Percentiles rank a stretch among this genome's conserved stretches.
phyloP scores from a whole-genome alignment of 2,113 vertebrate species.

The Cynopterus brachyotis region DNA sequence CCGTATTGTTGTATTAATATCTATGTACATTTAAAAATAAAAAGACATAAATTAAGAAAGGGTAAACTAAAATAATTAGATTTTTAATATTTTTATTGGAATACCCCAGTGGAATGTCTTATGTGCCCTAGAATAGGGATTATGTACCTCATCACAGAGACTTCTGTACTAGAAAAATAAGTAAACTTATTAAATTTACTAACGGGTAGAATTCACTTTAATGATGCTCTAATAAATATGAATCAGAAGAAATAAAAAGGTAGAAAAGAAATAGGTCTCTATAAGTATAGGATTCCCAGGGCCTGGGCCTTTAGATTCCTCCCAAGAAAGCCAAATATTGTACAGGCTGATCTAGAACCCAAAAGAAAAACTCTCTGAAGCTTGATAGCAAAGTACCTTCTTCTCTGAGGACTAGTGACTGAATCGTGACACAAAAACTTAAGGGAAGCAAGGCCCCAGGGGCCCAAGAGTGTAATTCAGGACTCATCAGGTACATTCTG shows the following conservation, averaged over 20 bases:
- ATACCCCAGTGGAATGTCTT: neutral
- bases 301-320: neutral
- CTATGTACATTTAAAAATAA: neutral
- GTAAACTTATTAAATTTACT: neutral
- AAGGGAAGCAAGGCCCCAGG: neutral
- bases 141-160: neutral
- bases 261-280: neutral
- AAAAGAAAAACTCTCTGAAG: neutral
- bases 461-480: neutral
- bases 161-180: neutral
- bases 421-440: neutral
- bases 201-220: neutral
- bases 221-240: neutral
- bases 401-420: neutral
- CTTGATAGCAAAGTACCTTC: neutral
- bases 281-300: neutral
- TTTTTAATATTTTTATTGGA: neutral
- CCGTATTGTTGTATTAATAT: neutral
- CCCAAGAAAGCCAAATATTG: neutral
- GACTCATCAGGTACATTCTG: neutral
- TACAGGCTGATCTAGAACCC: neutral
- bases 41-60: neutral
- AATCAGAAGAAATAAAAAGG: neutral
- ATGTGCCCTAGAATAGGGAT: no score
- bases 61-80: neutral